These are phyloP conservation scores for Platysteira castanea DNA, from an alignment of 2,113 vertebrate genomes.

Conservation along the genomic window DNA sequence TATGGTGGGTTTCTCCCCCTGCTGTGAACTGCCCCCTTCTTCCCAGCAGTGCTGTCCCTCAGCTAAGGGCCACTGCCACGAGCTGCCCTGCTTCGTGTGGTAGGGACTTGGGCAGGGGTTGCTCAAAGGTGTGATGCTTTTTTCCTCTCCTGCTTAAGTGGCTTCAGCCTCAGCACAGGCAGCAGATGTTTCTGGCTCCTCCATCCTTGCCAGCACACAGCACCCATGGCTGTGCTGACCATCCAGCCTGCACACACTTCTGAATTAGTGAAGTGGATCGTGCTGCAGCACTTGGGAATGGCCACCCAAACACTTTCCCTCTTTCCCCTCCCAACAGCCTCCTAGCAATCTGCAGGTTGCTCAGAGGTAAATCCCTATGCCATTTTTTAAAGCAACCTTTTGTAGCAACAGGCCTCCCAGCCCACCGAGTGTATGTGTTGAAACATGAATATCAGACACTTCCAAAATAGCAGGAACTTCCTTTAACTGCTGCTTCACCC, in stretches of 20 bases:
- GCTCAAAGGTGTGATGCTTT: neutral
- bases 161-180: neutral
- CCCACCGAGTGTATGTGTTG: neutral
- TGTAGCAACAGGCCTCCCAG: neutral
- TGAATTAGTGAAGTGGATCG: neutral
- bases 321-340: neutral
- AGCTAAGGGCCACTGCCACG: accelerated
- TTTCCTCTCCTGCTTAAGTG: neutral
- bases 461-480: neutral
- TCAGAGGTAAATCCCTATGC: neutral
- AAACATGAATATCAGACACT: neutral
- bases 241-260: neutral
- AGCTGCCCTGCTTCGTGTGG: accelerated
- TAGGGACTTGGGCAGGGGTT: neutral
- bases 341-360: neutral
- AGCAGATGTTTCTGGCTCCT: neutral
- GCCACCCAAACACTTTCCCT: neutral
- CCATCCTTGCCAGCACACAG: neutral
- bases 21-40: neutral
- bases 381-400: neutral
- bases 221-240: neutral
- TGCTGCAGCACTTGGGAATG: neutral
- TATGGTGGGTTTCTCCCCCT: constrained; percentile 73
- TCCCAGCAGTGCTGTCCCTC: neutral
- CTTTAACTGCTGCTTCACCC: neutral